Evolutionary conservation across 2,113 vertebrate species (phyloP), one percentile per base, ranked within the genome.

Genomic region (Dasyornis broadbenti): DNA sequence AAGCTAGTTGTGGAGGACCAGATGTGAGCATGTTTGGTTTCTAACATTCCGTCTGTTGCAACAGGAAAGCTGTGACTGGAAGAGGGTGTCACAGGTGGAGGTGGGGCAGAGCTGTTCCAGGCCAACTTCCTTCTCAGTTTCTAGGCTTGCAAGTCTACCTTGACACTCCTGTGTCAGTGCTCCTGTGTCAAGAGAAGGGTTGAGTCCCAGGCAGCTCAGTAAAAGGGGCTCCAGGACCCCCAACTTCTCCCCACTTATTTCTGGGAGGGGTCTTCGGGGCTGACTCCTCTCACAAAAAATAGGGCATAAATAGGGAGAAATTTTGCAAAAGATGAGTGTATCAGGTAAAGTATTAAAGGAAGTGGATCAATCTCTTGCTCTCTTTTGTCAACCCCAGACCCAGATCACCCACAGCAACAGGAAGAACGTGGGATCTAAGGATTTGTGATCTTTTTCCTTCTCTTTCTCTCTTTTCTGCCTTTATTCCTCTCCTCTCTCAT

Each of bases 31-130:
- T 6, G 4, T 27, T 56, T 49, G 22, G 5, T 49, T 35, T 31
- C 49, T 56, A 35, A 49, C 3, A 49, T 18, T 47, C 30, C 24
- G 23, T 2, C 12, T 13, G 7, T 18, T 54, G 4, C 7, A 11
- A 49, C 30, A 71, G 30, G 11, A 31, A 64, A 22, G 6, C 22
- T 49, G 16, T 40, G 40, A 63, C 26, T 30, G 49, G 16, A 78
- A 52, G 16, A 59, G 33, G 39, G n/a, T 30, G 30, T 23, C 11
- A 6, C 0, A n/a, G n/a, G 0, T 26, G 16, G 31, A 49, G 65
- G 11, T 17, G 35, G 2, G 11, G 24, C 10, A 49, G 21, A 17
- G 31, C 26, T 57, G 21, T 42, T 47, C 66, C 57, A 50, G 31
- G 35, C 6, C 17, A 56, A 16, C 6, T 49, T 71, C 13, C n/a